Conservation (phyloP, 1,140 invertebrate species). For the Aphaenogaster floridana region DNA sequence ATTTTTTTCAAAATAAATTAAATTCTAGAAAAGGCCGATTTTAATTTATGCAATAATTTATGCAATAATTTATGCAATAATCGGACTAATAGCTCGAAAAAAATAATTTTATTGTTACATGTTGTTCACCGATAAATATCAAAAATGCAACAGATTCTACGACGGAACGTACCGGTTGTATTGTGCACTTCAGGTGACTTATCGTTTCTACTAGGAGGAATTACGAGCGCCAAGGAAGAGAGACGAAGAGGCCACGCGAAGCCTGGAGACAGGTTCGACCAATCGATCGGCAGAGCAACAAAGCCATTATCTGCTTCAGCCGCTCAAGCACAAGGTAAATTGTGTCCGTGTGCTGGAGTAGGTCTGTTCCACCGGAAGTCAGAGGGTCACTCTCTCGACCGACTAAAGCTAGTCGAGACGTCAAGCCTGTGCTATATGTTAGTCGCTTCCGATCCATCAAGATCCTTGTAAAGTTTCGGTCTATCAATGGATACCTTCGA, state of each 20-base stretch:
- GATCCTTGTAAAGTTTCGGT: slow-evolving; percentile 66
- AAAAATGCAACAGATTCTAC: background rate
- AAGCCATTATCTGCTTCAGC: slow-evolving; percentile 79
- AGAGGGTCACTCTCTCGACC: slow-evolving; percentile 63
- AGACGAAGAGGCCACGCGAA: slow-evolving; percentile 65
- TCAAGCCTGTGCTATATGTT: slow-evolving; percentile 65
- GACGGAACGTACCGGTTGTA: slow-evolving; percentile 18
- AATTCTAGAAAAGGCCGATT: background rate
- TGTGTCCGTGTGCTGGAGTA: slow-evolving; percentile 70
- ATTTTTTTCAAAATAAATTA: background rate
- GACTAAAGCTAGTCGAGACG: slow-evolving; percentile 55
- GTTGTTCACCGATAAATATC: background rate
- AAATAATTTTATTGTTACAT: background rate
- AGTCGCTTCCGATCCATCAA: slow-evolving; percentile 73
- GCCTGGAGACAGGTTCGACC: slow-evolving; percentile 68
- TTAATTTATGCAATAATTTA: background rate
- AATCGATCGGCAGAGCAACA: slow-evolving; percentile 75
- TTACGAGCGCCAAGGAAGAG: slow-evolving; percentile 52
- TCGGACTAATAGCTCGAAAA: background rate
- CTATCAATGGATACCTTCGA: slow-evolving; percentile 33
- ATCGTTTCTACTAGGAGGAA: slow-evolving; percentile 37
- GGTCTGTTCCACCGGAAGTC: slow-evolving; percentile 74
- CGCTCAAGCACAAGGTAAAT: slow-evolving; percentile 76
- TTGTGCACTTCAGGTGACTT: slow-evolving; percentile 43
- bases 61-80: background rate